phyloP scores from a whole-genome alignment of 2,113 vertebrate species.

The Tyto alba region DNA sequence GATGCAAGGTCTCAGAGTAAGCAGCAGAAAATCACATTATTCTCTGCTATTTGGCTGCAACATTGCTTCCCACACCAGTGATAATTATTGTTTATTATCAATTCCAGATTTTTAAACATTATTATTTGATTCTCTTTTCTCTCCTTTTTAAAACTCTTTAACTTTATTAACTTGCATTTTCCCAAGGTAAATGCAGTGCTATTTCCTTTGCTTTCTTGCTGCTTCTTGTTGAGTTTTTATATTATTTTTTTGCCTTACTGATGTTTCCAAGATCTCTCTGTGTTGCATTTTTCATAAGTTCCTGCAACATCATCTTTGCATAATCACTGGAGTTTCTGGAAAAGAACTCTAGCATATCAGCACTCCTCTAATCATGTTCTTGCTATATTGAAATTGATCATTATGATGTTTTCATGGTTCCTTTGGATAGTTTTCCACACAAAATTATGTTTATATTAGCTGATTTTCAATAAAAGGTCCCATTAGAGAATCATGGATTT shows the following conservation, averaged over 20 bases:
- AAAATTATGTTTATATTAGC: neutral
- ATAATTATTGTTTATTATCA: neutral
- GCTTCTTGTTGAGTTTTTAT: neutral
- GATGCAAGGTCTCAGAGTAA: neutral
- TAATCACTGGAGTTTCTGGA: neutral
- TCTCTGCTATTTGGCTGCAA: neutral
- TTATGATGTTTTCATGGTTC: neutral
- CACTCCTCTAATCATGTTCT: neutral
- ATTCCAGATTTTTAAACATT: neutral
- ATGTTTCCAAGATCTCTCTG: neutral
- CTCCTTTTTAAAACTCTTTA: neutral
- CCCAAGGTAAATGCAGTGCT: neutral
- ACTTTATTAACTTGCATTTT: neutral
- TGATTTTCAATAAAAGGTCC: neutral
- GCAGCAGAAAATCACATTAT: neutral
- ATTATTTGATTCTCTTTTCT: neutral
- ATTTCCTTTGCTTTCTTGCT: neutral
- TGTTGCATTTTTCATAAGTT: neutral
- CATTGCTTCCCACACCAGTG: neutral
- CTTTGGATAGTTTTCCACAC: neutral
- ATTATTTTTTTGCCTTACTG: neutral
- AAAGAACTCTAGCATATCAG: neutral
- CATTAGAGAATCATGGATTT: neutral
- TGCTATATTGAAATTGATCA: neutral
- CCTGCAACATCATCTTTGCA: neutral